These are phyloP conservation scores for Dromius quadrimaculatus DNA, from an alignment of 2,888 invertebrate genomes.

Conservation along the genomic window DNA sequence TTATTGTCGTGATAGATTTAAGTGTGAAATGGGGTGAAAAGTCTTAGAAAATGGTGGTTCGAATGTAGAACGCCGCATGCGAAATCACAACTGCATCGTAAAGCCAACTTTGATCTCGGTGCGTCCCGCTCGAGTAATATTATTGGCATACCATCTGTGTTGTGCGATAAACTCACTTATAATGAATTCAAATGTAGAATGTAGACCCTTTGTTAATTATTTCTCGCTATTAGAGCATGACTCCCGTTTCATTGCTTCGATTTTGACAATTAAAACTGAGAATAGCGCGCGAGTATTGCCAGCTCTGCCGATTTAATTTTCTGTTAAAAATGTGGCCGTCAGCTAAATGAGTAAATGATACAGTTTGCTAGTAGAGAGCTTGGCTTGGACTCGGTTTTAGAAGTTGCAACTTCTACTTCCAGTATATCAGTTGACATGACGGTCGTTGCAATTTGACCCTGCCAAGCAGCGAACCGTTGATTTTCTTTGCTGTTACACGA, in stretches of 20 bases:
- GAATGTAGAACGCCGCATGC: neutral
- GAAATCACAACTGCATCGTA: constrained; percentile 19
- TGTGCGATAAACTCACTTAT: constrained; percentile 48
- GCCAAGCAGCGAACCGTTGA: constrained; percentile 25
- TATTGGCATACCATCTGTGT: constrained; percentile 52
- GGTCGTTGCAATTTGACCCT: constrained; percentile 12
- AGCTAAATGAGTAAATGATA: constrained; percentile 64
- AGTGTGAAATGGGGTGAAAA: no score
- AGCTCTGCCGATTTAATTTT: constrained; percentile 45
- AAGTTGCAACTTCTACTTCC: neutral
- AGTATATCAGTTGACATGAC: neutral
- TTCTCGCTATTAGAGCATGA: constrained; percentile 49
- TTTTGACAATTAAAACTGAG: constrained; percentile 48
- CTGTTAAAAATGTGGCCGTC: constrained; percentile 61
- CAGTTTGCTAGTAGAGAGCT: constrained; percentile 54
- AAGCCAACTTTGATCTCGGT: constrained; percentile 32
- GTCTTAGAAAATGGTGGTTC: no score
- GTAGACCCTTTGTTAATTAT: constrained; percentile 50
- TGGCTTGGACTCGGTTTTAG: neutral
- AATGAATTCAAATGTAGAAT: constrained; percentile 50
- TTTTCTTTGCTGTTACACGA: constrained; percentile 30
- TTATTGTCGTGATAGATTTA: no score
- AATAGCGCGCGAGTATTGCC: constrained; percentile 31
- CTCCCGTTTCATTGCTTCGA: constrained; percentile 46
- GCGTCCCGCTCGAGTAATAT: constrained; percentile 31